Conservation (phyloP, 1,140 invertebrate genomes). For the Hypothenemus hampei region DNA sequence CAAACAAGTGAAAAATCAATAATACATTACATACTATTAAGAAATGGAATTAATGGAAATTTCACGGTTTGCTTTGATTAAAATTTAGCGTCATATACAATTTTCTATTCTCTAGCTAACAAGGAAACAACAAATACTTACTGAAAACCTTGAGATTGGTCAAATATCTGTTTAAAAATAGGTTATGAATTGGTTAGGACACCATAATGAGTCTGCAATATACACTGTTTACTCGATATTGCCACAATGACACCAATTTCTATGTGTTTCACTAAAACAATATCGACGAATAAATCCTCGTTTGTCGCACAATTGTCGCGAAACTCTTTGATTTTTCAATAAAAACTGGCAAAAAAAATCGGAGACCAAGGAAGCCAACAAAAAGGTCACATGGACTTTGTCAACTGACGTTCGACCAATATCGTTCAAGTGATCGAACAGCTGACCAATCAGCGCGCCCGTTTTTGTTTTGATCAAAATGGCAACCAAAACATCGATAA, state of each 20-base stretch:
- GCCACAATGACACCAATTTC: background rate
- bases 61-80: slow-evolving; percentile 1
- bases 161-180: slow-evolving; percentile 28
- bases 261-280: too few species aligned
- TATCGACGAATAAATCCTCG: background rate
- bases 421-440: background rate
- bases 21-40: too few species aligned
- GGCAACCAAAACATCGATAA: slow-evolving; percentile 28
- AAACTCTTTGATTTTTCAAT: background rate
- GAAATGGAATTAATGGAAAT: slow-evolving; percentile 2
- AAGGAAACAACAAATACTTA: slow-evolving; percentile 23
- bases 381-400: slow-evolving; percentile 27
- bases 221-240: background rate
- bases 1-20: slow-evolving; percentile 23
- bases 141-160: slow-evolving; percentile 27
- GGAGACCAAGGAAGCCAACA: background rate
- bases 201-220: slow-evolving; percentile 28
- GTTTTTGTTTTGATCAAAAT: slow-evolving; percentile 22
- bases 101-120: slow-evolving; percentile 1
- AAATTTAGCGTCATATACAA: background rate
- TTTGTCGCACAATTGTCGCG: background rate
- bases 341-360: slow-evolving; percentile 22
- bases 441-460: slow-evolving; percentile 11
- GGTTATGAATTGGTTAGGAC: slow-evolving; percentile 20
- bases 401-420: slow-evolving; percentile 23